A percentile compares a stretch with the other conserved stretches of the same genome.
Evolutionary conservation across 1,140 invertebrate genomes (phyloP).

Genomic region (Rhagoletis zephyria): DNA sequence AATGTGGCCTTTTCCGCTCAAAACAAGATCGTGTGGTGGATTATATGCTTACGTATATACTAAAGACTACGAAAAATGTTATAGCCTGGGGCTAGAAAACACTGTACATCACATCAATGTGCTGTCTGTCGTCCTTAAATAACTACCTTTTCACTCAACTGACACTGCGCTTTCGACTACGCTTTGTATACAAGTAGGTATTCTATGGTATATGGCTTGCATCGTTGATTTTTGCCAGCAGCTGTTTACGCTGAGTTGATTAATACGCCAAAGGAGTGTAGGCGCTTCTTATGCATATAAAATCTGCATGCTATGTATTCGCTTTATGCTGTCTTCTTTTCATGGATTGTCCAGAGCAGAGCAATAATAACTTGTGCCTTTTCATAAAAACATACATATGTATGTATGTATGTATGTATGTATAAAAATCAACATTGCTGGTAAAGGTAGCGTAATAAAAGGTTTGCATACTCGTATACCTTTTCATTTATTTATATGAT

Average conservation of each 20-base stretch:
- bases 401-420: neutral
- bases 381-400: neutral
- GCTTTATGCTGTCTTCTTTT: neutral
- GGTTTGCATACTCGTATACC: neutral
- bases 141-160: neutral
- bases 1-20: neutral
- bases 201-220: neutral
- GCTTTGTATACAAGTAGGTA: neutral
- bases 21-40: neutral
- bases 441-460: neutral
- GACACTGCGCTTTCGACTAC: neutral
- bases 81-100: neutral
- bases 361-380: neutral
- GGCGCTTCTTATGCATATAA: neutral
- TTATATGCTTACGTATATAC: too few relatives aligned
- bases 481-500: neutral
- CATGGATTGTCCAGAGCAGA: neutral
- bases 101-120: neutral
- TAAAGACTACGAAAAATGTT: neutral
- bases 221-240: neutral
- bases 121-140: neutral
- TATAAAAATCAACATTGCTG: neutral
- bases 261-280: slow-evolving; percentile 1
- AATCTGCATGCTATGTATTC: neutral
- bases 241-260: slow-evolving; percentile 19